phyloP scores from a whole-genome alignment of 2,113 vertebrate genomes.

The Myodes glareolus region DNA sequence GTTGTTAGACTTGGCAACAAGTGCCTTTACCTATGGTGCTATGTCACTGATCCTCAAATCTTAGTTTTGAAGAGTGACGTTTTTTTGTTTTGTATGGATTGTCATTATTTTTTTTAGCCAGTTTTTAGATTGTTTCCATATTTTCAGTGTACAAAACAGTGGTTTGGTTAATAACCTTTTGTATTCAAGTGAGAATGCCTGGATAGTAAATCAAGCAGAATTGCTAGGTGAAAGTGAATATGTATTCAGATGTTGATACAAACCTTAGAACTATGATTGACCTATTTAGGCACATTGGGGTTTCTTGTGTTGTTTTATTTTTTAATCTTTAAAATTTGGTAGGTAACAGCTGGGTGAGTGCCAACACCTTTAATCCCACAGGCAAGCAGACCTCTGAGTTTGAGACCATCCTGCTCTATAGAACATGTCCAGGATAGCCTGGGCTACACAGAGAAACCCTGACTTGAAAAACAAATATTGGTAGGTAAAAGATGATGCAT shows the following conservation, averaged over 20 bases:
- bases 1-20: not conserved
- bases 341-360: not conserved
- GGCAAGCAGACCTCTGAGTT: not conserved
- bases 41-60: not conserved
- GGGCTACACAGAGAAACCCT: not conserved
- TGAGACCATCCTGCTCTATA: not conserved
- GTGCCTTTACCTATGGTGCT: not conserved
- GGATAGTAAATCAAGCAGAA: conserved; percentile 21
- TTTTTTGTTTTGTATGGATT: conserved; percentile 24
- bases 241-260: not conserved
- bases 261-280: not conserved
- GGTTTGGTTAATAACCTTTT: conserved; percentile 48
- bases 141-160: not conserved
- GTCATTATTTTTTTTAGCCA: not conserved
- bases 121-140: conserved; percentile 20
- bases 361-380: not conserved
- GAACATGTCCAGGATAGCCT: not conserved
- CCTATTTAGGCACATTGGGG: not conserved
- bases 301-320: not conserved
- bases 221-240: conserved; percentile 11
- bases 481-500: not conserved
- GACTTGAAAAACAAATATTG: not conserved
- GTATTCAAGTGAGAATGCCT: conserved; percentile 26
- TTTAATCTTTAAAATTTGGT: conserved; percentile 46
- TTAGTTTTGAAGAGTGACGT: not conserved